A percentile compares a stretch with the other conserved stretches of the same genome.
phyloP scores from a whole-genome alignment of 1,140 invertebrate species.

The Bombus waltoni region DNA sequence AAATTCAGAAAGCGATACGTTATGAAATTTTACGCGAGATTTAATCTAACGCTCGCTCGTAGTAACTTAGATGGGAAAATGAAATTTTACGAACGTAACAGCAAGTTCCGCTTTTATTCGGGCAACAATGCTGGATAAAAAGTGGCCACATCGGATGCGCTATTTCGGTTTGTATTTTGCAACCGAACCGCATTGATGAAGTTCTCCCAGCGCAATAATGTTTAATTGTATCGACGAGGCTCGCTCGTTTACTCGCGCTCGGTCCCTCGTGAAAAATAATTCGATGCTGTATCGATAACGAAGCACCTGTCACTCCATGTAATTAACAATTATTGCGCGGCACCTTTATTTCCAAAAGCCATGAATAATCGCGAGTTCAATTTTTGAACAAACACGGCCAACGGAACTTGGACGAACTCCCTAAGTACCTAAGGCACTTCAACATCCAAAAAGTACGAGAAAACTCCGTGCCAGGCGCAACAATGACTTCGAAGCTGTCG shows the following conservation, averaged over 20 bases:
- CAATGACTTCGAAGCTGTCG: not conserved
- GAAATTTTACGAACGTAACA: not conserved
- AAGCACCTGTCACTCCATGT: not conserved
- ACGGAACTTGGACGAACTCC: not conserved
- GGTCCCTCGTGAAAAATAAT: slow-evolving; percentile 18
- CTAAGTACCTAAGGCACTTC: too few species aligned
- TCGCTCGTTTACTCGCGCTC: not conserved
- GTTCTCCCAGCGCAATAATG: slow-evolving; percentile 25
- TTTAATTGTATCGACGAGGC: slow-evolving; percentile 10
- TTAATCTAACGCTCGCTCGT: not conserved
- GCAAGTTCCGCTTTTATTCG: not conserved
- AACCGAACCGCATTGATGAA: slow-evolving; percentile 4
- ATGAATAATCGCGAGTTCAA: not conserved
- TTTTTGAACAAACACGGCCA: not conserved
- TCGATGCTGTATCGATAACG: not conserved
- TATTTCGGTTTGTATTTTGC: not conserved
- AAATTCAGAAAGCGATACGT: not conserved
- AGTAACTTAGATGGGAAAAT: not conserved
- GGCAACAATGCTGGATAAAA: slow-evolving; percentile 1
- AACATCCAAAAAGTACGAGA: too few species aligned
- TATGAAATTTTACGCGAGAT: not conserved
- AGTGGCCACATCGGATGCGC: not conserved
- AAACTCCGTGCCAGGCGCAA: not conserved
- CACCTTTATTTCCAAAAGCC: not conserved
- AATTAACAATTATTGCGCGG: not conserved